phyloP scores from a whole-genome alignment of 2,113 vertebrate species.

The Entomyzon cyanotis region DNA sequence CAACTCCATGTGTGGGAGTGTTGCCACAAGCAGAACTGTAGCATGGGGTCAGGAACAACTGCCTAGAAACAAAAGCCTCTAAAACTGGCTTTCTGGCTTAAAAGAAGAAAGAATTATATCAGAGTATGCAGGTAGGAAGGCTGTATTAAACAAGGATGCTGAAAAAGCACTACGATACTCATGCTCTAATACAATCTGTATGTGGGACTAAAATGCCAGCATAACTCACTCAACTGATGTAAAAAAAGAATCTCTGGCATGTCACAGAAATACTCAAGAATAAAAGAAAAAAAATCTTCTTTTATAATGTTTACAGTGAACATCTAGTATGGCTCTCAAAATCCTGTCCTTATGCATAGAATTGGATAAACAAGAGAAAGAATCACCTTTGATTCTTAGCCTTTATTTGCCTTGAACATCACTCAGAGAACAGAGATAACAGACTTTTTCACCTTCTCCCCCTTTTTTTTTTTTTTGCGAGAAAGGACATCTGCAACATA shows the following conservation, averaged over 20 bases:
- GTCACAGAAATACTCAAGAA: neutral
- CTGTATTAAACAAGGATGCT: neutral
- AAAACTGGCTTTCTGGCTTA: neutral
- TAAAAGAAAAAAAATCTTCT: neutral
- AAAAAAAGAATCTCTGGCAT: neutral
- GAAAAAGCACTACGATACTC: neutral
- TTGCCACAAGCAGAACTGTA: neutral
- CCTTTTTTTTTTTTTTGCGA: neutral
- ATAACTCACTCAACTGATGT: neutral
- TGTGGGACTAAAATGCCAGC: neutral
- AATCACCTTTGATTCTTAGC: neutral
- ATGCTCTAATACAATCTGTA: neutral
- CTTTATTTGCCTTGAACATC: neutral
- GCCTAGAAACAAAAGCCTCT: neutral
- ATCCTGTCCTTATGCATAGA: neutral
- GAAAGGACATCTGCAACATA: neutral
- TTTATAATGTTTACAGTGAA: neutral
- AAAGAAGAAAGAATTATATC: neutral
- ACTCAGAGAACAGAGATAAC: neutral
- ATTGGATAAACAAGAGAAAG: neutral
- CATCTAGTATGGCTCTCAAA: neutral
- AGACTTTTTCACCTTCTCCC: neutral
- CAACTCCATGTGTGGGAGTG: neutral
- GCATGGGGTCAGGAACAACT: neutral
- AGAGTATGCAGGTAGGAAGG: neutral